Conservation (phyloP, 2,113 vertebrate species). For the Ciconia maguari region DNA sequence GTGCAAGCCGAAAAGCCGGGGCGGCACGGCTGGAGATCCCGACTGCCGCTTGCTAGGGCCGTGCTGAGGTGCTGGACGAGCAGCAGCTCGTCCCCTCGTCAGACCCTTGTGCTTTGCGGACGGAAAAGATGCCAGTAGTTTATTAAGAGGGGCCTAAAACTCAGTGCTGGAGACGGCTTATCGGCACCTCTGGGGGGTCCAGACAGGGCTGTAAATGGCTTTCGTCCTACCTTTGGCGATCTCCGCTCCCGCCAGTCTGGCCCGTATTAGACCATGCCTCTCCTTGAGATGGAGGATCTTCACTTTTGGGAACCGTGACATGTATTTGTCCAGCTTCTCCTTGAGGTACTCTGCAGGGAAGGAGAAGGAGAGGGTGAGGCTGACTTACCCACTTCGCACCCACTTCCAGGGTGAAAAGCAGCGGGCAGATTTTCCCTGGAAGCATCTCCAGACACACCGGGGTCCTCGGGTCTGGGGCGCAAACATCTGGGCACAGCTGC, state of each 20-base stretch:
- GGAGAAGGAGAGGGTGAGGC: neutral
- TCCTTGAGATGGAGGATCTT: constrained; percentile 86
- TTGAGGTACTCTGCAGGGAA: constrained; percentile 83
- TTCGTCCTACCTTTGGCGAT: constrained; percentile 79
- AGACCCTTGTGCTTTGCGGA: neutral
- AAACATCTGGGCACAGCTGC: neutral
- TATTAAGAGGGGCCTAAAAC: fast-evolving
- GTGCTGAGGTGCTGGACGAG: neutral
- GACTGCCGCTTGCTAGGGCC: neutral
- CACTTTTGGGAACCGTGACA: constrained; percentile 90
- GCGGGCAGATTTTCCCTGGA: fast-evolving
- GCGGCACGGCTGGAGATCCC: fast-evolving
- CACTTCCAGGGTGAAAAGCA: neutral
- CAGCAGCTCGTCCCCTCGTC: neutral
- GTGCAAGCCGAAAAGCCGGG: neutral
- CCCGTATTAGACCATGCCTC: constrained; percentile 92
- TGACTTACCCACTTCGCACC: neutral
- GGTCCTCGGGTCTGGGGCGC: fast-evolving
- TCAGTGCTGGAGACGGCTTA: too few relatives aligned
- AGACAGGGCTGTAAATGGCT: fast-evolving
- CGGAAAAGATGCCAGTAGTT: fast-evolving
- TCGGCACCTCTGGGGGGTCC: neutral
- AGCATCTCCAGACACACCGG: neutral
- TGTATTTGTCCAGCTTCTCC: constrained; percentile 85
- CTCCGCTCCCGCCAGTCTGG: constrained; percentile 86